A percentile compares a stretch with the other conserved stretches of the same genome.
Evolutionary conservation across 2,797 vertebrate species (phyloP).

Genomic region (Setipinna tenuifilis): DNA sequence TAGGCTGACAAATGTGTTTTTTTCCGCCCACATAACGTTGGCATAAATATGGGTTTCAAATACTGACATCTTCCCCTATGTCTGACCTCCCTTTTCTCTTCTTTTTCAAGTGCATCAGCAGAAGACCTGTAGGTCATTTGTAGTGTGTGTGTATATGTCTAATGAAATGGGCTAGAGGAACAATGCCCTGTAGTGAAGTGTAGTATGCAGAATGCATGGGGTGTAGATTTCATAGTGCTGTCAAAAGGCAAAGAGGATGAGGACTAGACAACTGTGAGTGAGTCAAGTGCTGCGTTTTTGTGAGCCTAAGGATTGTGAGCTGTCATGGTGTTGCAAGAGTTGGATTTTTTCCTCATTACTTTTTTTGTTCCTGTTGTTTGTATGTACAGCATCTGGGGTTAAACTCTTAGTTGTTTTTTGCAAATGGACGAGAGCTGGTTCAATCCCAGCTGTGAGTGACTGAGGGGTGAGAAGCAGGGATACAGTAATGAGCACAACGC

Average conservation of each 20-base stretch:
- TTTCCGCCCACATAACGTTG: background rate
- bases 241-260: constrained; percentile 49
- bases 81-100: constrained; percentile 64
- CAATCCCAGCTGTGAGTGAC: background rate
- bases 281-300: constrained; percentile 20
- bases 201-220: constrained; percentile 31
- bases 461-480: background rate
- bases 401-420: background rate
- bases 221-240: constrained; percentile 30
- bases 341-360: background rate
- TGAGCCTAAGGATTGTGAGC: background rate
- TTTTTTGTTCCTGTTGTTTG: background rate
- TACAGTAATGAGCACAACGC: background rate
- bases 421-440: background rate
- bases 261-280: constrained; percentile 47
- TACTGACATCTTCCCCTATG: background rate
- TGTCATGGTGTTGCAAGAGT: background rate
- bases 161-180: background rate
- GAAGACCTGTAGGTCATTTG: constrained; percentile 63
- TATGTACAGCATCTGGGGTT: background rate
- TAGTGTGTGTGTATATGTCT: background rate
- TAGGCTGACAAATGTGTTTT: background rate
- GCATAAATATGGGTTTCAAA: background rate
- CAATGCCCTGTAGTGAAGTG: constrained; percentile 59
- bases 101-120: constrained; percentile 67